Evolutionary conservation across 2,797 vertebrate species (phyloP).

Genomic region (Hoplostethus atlanticus): DNA sequence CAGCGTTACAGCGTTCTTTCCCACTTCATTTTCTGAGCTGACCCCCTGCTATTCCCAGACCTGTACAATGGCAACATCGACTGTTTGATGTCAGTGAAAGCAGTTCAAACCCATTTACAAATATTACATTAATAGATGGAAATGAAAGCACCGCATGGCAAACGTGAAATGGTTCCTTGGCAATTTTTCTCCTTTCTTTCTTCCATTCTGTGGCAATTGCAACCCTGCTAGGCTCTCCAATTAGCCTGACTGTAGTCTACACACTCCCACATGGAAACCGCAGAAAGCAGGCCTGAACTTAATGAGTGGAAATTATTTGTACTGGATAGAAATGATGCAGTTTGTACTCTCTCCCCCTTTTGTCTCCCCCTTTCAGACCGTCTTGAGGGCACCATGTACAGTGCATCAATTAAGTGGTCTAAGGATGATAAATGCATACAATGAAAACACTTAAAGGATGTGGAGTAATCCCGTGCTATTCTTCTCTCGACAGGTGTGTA

Average conservation of each 20-base stretch:
- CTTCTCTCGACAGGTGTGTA: slow-evolving; percentile 63
- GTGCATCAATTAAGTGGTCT: slow-evolving; percentile 35
- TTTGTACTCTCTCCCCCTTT: slow-evolving; percentile 19
- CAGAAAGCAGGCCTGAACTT: slow-evolving; percentile 34
- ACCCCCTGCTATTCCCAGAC: neutral
- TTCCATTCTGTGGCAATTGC: slow-evolving; percentile 39
- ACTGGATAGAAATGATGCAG: slow-evolving; percentile 40
- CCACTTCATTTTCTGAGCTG: too few species aligned
- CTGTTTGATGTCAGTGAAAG: neutral
- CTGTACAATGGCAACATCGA: too few species aligned
- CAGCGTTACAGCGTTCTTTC: too few species aligned
- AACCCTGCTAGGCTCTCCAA: slow-evolving; percentile 20
- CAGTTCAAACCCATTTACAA: neutral
- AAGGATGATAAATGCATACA: slow-evolving; percentile 48
- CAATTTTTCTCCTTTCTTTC: neutral
- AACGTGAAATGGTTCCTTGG: neutral
- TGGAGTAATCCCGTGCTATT: slow-evolving; percentile 38
- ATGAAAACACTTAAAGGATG: slow-evolving; percentile 47
- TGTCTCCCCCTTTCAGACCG: slow-evolving; percentile 35
- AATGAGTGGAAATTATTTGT: slow-evolving; percentile 36
- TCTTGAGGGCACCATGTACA: slow-evolving; percentile 37
- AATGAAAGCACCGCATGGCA: slow-evolving; percentile 20
- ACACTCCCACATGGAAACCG: slow-evolving; percentile 22
- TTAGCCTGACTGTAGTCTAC: slow-evolving; percentile 35
- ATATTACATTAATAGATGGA: slow-evolving; percentile 7